Conservation (phyloP, 2,113 vertebrate species). For the Parus major region DNA sequence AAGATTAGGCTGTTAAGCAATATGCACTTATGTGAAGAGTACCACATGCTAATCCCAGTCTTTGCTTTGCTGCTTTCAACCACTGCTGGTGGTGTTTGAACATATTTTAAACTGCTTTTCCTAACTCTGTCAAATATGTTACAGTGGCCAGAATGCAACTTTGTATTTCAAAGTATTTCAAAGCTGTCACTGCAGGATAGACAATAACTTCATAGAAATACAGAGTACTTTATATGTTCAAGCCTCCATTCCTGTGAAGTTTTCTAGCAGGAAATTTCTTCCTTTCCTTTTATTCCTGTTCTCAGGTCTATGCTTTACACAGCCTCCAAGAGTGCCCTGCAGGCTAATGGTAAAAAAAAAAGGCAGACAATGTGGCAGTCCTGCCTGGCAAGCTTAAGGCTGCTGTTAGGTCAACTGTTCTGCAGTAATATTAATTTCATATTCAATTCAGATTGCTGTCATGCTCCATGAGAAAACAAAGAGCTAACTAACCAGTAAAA, state of each 20-base stretch:
- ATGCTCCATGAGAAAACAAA: not conserved
- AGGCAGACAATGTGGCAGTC: not conserved
- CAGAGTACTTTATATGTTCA: not conserved
- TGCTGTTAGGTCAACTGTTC: not conserved
- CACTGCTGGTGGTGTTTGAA: not conserved
- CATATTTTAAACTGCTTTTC: slow-evolving; percentile 12
- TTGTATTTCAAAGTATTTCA: not conserved
- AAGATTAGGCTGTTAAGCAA: slow-evolving; percentile 53
- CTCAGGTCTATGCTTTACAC: not conserved
- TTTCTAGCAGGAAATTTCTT: not conserved
- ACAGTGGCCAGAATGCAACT: not conserved
- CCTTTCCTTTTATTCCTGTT: not conserved
- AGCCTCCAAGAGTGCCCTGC: not conserved
- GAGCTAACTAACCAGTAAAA: not conserved
- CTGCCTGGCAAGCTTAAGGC: not conserved
- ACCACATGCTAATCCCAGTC: slow-evolving; percentile 32
- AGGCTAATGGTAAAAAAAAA: not conserved
- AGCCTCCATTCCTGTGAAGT: slow-evolving; percentile 13
- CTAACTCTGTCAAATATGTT: not conserved
- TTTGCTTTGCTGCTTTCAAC: slow-evolving; percentile 1
- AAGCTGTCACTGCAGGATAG: slow-evolving; percentile 3
- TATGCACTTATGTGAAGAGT: slow-evolving; percentile 32
- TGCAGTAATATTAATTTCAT: not conserved
- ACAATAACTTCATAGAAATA: not conserved
- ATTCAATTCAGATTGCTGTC: not conserved